Evolutionary conservation across 2,113 vertebrate genomes (phyloP).

Genomic region (Theristicus caerulescens): DNA sequence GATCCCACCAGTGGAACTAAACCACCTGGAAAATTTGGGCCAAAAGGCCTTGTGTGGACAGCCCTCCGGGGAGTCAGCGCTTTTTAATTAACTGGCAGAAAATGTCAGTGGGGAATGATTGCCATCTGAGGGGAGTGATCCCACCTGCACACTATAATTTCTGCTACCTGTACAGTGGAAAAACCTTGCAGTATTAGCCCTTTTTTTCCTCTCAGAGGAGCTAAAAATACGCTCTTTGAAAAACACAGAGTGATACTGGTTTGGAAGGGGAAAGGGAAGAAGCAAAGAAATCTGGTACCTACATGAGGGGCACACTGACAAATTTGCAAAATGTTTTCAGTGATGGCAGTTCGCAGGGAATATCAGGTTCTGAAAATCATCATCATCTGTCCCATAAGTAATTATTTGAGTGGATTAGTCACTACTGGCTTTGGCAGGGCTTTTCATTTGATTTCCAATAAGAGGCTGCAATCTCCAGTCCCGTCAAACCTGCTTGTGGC

Average conservation of each 20-base stretch:
- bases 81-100: slow-evolving; percentile 16
- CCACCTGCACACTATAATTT: neutral
- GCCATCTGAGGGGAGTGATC: neutral
- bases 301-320: neutral
- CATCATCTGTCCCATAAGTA: neutral
- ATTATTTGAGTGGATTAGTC: slow-evolving; percentile 30
- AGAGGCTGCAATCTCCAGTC: neutral
- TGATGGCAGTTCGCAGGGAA: neutral
- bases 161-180: neutral
- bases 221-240: neutral
- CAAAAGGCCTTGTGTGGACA: neutral
- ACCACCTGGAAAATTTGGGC: neutral
- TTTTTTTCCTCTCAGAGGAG: neutral
- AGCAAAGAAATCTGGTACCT: neutral
- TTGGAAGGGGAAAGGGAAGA: neutral
- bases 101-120: rapidly evolving
- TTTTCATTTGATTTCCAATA: neutral
- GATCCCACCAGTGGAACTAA: neutral
- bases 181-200: neutral
- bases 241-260: neutral
- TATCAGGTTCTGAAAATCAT: neutral
- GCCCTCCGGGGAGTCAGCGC: neutral
- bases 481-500: neutral
- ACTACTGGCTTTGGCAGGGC: neutral
- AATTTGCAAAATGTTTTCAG: neutral